Evolutionary conservation across 2,797 vertebrate species (phyloP).

Genomic region (Pangasius krempfi): DNA sequence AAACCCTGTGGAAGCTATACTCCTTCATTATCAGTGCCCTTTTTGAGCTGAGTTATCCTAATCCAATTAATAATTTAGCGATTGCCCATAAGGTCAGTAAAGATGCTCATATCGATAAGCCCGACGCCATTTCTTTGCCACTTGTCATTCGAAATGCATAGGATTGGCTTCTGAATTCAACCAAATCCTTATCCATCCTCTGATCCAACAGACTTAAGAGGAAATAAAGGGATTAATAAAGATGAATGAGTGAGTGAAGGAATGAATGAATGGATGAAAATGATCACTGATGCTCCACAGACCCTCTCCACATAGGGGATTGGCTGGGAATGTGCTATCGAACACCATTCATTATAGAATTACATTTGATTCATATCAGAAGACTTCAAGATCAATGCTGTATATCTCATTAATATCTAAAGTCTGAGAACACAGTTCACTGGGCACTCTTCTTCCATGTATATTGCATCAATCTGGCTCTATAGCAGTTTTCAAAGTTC

Average conservation of each 20-base stretch:
- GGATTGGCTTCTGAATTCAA: neutral
- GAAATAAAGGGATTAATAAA: too few species aligned
- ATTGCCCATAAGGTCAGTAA: neutral
- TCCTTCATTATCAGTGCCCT: neutral
- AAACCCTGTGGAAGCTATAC: neutral
- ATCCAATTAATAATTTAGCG: neutral
- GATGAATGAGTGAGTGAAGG: too few species aligned
- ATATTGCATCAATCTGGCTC: neutral
- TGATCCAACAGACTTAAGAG: neutral
- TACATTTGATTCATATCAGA: neutral
- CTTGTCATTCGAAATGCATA: conserved; percentile 8
- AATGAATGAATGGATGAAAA: too few species aligned
- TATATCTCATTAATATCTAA: neutral
- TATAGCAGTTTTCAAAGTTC: neutral
- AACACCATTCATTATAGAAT: neutral
- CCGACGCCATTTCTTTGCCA: neutral
- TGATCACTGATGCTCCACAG: too few species aligned
- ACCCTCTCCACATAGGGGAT: neutral
- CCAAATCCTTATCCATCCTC: neutral
- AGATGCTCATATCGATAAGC: neutral
- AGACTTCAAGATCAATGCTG: neutral
- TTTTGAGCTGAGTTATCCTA: neutral
- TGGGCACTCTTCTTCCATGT: neutral
- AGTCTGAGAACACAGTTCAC: neutral
- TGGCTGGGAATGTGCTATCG: neutral